These are phyloP conservation scores for Drusus annulatus DNA, from an alignment of 1,140 invertebrate genomes.

Conservation along the genomic window DNA sequence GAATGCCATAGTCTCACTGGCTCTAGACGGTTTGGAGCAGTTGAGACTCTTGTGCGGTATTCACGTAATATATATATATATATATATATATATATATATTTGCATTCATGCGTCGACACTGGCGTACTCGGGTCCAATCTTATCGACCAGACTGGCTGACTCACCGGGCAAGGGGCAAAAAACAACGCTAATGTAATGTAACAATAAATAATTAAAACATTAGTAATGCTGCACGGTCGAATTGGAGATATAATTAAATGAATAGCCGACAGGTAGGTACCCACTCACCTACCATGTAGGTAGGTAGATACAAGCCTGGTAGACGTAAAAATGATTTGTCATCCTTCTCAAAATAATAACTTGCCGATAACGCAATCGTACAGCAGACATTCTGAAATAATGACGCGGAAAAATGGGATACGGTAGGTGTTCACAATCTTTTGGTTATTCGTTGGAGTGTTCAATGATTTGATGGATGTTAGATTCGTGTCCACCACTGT, in stretches of 20 bases:
- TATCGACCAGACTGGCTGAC: too few species aligned
- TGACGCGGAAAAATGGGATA: slow-evolving; percentile 29
- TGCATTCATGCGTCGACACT: too few species aligned
- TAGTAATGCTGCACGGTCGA: slow-evolving; percentile 21
- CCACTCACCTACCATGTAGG: too few species aligned
- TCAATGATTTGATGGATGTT: too few species aligned
- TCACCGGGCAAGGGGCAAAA: not conserved
- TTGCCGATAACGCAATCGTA: slow-evolving; percentile 11
- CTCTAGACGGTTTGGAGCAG: too few species aligned
- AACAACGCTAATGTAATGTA: slow-evolving; percentile 4
- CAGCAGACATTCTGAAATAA: slow-evolving; percentile 44
- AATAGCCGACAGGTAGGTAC: slow-evolving; percentile 1
- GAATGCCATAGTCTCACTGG: too few species aligned
- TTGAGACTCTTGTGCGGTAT: too few species aligned
- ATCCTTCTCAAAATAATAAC: slow-evolving; percentile 38
- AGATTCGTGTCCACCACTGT: too few species aligned
- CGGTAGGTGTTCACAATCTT: not conserved
- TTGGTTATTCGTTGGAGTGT: too few species aligned
- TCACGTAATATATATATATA: too few species aligned
- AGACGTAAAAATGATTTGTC: slow-evolving; percentile 39
- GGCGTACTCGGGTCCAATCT: too few species aligned
- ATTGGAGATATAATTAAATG: slow-evolving; percentile 31
- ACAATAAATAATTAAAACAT: slow-evolving; percentile 48
- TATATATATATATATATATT: too few species aligned
- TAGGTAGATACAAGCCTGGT: slow-evolving; percentile 12